Percentiles rank a stretch among this genome's conserved stretches.
Conservation (phyloP, 1,140 invertebrate genomes). For the Pseudobourletiella spinata region DNA sequence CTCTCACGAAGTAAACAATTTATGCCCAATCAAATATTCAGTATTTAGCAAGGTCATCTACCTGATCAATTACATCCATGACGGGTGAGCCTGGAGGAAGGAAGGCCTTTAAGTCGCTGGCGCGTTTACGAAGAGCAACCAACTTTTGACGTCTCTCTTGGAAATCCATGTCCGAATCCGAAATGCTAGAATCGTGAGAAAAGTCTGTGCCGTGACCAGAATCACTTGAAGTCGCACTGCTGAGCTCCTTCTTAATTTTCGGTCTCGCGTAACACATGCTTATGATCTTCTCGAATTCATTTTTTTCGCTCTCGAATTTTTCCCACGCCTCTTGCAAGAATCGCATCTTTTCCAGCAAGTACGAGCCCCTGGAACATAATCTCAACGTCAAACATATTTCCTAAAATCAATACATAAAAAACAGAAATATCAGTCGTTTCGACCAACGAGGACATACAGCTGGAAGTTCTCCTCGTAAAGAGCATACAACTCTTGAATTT, state of each 20-base stretch:
- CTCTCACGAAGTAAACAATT: not conserved
- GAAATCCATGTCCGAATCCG: conserved; percentile 34
- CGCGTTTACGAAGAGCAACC: conserved; percentile 29
- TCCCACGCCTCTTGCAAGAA: conserved; percentile 36
- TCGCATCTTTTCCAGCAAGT: conserved; percentile 33
- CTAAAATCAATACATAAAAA: too few relatives aligned
- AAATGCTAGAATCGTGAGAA: conserved; percentile 35
- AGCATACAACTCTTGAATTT: conserved; percentile 30
- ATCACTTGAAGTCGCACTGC: conserved; percentile 32
- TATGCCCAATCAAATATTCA: too few relatives aligned
- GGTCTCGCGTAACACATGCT: conserved; percentile 12
- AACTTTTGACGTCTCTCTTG: conserved; percentile 26
- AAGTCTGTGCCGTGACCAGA: conserved; percentile 35
- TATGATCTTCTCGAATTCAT: conserved; percentile 31
- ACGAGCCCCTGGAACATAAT: conserved; percentile 27
- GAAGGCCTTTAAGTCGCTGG: conserved; percentile 30
- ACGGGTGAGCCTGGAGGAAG: conserved; percentile 32
- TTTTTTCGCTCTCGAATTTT: conserved; percentile 31
- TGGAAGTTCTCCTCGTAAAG: conserved; percentile 36
- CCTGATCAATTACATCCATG: conserved; percentile 29
- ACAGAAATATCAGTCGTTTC: not conserved
- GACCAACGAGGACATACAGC: conserved; percentile 29
- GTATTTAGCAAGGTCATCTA: too few relatives aligned
- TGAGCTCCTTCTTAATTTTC: conserved; percentile 30
- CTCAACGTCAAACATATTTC: too few relatives aligned